These are phyloP conservation scores for Sebastes reedi DNA, from an alignment of 2,797 vertebrate species.

Conservation along the genomic window DNA sequence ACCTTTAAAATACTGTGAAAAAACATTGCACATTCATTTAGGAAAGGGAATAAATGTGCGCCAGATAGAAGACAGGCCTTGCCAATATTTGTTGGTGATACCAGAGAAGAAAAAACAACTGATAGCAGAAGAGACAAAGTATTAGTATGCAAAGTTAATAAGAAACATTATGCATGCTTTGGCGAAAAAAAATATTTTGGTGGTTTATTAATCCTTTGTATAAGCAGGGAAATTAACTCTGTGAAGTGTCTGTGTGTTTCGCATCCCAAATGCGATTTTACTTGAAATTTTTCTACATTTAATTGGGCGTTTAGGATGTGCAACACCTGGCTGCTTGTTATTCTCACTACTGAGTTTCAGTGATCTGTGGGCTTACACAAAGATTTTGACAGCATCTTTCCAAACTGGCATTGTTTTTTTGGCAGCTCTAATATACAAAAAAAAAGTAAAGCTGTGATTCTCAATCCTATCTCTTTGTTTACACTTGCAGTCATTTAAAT, in stretches of 20 bases:
- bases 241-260: conserved; percentile 27
- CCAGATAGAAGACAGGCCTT: not conserved
- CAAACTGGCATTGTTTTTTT: conserved; percentile 23
- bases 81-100: not conserved
- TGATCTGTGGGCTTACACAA: conserved; percentile 37
- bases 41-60: not conserved
- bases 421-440: not conserved
- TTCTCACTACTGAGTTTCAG: conserved; percentile 35
- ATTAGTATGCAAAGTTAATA: conserved; percentile 44
- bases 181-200: conserved; percentile 1
- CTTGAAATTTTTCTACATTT: conserved; percentile 34
- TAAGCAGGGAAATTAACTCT: conserved; percentile 39
- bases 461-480: conserved; percentile 36
- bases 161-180: conserved; percentile 24
- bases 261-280: conserved; percentile 15
- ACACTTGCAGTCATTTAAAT: conserved; percentile 39
- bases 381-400: conserved; percentile 27
- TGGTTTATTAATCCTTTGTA: conserved; percentile 47
- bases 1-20: not conserved
- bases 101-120: not conserved
- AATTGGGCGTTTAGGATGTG: conserved; percentile 56
- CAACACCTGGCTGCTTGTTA: conserved; percentile 54
- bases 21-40: not conserved
- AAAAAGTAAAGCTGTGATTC: conserved; percentile 17
- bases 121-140: not conserved